These are phyloP conservation scores for Herpailurus yagouaroundi DNA, from an alignment of 2,113 vertebrate species.

Conservation along the genomic window DNA sequence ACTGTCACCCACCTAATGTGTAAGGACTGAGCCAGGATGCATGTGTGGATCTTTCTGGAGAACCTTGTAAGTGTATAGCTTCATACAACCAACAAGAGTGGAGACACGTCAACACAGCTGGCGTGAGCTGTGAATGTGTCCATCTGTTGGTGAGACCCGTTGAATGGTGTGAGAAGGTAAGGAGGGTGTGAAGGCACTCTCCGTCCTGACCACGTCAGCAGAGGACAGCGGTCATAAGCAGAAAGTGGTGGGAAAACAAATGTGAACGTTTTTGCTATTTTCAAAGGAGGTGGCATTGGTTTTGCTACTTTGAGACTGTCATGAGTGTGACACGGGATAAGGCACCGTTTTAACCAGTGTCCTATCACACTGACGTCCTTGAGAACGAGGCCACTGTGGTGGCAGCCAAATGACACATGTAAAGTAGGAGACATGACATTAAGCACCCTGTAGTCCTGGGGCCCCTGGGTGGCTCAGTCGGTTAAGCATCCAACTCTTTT, in stretches of 20 bases:
- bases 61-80: background rate
- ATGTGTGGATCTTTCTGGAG: background rate
- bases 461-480: too few relatives aligned
- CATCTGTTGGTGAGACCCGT: background rate
- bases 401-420: background rate
- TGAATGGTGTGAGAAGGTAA: background rate
- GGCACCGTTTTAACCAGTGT: background rate
- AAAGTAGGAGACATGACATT: background rate
- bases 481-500: too few relatives aligned
- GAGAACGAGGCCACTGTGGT: background rate
- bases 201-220: background rate
- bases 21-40: background rate
- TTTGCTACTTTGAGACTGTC: too few relatives aligned
- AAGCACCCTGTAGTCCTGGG: background rate
- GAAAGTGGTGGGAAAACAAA: background rate
- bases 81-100: background rate
- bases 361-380: too few relatives aligned
- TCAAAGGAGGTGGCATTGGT: background rate
- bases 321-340: fast-evolving
- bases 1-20: background rate
- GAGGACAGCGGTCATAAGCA: background rate
- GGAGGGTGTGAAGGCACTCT: background rate
- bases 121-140: background rate
- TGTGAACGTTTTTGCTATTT: background rate
- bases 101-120: fast-evolving